These are phyloP conservation scores for Phymastichus coffea DNA, from an alignment of 1,140 invertebrate genomes.

Conservation along the genomic window DNA sequence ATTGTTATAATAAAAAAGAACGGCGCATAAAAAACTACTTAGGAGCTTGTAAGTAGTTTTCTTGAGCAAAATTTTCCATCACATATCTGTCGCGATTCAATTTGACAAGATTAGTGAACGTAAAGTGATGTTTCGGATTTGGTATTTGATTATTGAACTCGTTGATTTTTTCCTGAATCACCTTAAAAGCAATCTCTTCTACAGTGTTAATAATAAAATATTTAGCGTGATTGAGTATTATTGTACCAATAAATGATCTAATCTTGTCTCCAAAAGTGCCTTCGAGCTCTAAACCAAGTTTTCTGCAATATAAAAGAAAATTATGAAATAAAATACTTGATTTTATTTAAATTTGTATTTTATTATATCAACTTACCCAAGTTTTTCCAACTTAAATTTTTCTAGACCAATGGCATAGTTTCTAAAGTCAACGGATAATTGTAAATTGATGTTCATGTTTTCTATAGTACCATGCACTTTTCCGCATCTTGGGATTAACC, in stretches of 20 bases:
- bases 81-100: too few relatives aligned
- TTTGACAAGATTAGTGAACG: too few relatives aligned
- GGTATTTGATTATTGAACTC: background rate
- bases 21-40: too few relatives aligned
- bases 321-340: background rate
- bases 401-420: background rate
- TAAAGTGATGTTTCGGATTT: too few relatives aligned
- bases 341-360: background rate
- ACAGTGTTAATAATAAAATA: background rate
- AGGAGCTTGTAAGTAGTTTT: too few relatives aligned
- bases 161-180: background rate
- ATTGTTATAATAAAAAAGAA: too few relatives aligned
- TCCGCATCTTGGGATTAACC: background rate
- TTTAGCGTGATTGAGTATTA: background rate
- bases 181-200: background rate
- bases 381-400: background rate
- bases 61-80: too few relatives aligned
- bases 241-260: background rate
- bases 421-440: background rate
- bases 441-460: too few relatives aligned
- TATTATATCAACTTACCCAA: background rate
- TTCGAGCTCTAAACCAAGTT: background rate
- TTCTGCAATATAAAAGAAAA: constrained; percentile 3
- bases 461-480: background rate
- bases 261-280: background rate